These are phyloP conservation scores for Sorex fumeus DNA, from an alignment of 2,113 vertebrate species.

Conservation along the genomic window DNA sequence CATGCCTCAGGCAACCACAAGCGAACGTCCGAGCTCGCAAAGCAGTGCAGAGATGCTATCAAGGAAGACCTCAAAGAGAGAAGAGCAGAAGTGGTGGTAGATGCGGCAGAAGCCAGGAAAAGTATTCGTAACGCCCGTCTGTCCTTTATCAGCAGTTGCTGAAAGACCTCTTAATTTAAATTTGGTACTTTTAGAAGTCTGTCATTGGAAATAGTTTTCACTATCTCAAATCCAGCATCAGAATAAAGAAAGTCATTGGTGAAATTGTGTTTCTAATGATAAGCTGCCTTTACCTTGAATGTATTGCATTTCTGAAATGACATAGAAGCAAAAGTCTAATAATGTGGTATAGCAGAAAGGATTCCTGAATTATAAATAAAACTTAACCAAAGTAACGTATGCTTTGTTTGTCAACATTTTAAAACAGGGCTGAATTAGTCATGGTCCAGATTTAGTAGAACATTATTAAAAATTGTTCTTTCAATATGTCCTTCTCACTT, in stretches of 20 bases:
- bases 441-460: neutral
- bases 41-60: no score
- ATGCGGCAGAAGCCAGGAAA: no score
- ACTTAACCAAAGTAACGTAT: neutral
- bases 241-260: constrained; percentile 21
- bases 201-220: neutral
- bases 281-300: neutral
- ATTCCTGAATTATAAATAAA: neutral
- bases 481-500: neutral
- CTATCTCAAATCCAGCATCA: constrained; percentile 37
- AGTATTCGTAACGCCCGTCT: no score
- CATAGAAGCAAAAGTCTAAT: neutral
- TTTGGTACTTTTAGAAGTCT: neutral
- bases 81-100: no score
- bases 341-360: neutral
- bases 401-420: neutral
- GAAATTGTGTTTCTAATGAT: constrained; percentile 4
- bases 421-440: constrained; percentile 18
- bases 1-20: no score
- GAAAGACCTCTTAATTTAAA: constrained; percentile 15
- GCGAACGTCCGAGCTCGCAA: no score
- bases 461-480: neutral
- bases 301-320: neutral
- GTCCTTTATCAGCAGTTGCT: constrained; percentile 43
- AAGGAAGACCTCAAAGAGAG: no score